phyloP scores from a whole-genome alignment of 2,888 invertebrate species.

The Aquatica leii region DNA sequence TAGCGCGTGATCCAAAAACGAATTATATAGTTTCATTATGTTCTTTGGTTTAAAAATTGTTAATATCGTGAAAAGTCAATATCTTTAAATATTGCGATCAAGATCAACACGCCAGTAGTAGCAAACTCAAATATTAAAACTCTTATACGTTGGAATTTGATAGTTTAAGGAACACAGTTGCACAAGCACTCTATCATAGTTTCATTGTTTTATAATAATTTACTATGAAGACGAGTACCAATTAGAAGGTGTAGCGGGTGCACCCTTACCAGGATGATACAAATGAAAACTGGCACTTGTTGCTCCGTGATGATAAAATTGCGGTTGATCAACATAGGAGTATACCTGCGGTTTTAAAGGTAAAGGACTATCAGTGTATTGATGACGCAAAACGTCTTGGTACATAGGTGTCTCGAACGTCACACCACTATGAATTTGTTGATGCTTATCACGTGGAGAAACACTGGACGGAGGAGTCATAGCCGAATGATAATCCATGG shows the following conservation, averaged over 20 bases:
- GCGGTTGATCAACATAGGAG: slow-evolving; percentile 80
- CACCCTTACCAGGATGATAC: slow-evolving; percentile 79
- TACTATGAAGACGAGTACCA: slow-evolving; percentile 62
- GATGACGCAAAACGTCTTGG: slow-evolving; percentile 66
- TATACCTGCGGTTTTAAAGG: slow-evolving; percentile 93
- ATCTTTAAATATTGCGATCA: slow-evolving; percentile 30
- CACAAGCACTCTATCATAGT: slow-evolving; percentile 37
- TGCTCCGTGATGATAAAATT: slow-evolving; percentile 81
- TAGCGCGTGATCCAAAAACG: slow-evolving; percentile 24
- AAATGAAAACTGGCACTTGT: slow-evolving; percentile 84
- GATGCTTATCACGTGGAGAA: slow-evolving; percentile 88
- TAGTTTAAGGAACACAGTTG: slow-evolving; percentile 44
- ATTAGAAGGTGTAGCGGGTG: slow-evolving; percentile 57
- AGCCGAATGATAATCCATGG: slow-evolving; percentile 87
- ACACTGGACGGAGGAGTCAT: slow-evolving; percentile 99
- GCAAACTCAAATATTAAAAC: slow-evolving; percentile 32
- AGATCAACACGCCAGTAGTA: slow-evolving; percentile 21
- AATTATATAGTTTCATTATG: slow-evolving; percentile 22
- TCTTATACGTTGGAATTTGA: slow-evolving; percentile 31
- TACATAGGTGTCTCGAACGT: slow-evolving; percentile 61
- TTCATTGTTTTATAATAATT: slow-evolving; percentile 33
- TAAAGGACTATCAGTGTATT: slow-evolving; percentile 73
- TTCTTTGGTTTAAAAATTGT: slow-evolving; percentile 38
- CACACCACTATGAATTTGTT: slow-evolving; percentile 66
- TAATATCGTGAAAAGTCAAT: slow-evolving; percentile 27